Evolutionary conservation across 2,888 invertebrate genomes (phyloP), one percentile per base, ranked within the genome.

Genomic region (Mimumesa dahlbomi): DNA sequence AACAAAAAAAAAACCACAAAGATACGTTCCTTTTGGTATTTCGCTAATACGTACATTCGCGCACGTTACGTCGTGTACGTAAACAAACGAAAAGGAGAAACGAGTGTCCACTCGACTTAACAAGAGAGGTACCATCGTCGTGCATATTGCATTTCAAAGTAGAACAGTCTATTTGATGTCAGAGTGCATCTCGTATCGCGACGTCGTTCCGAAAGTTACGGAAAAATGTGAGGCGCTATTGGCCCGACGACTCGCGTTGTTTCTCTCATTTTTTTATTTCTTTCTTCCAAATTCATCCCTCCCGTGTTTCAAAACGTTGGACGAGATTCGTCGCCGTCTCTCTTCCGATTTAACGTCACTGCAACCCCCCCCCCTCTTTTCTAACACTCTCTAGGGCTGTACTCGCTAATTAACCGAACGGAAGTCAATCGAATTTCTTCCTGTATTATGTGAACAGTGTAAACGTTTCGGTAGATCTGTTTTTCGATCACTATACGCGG

Each of bases 81-180:
- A 49, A 68, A 77, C 50, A 74, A 70, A 59, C 58, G 63, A 50
- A 69, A n/a, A 70, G 50, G 62, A 67, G 63, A 74, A 74, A 73
- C 71, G 75, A 77, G 71, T 68, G 78, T 79, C 74, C 79, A 79
- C 74, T 79, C 80, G 77, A 77, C 63, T 69, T 63, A 74, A 77
- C 61, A 52, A 72, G 59, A 67, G 72, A 67, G 63, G 54, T 79
- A 77, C 61, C 61, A 77, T 77, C 70, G 75, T 80, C 73, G 73
- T 78, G 80, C 70, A 78, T 81, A 81, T 80, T 78, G 81, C 79
- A 80, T 80, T 76, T 75, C 73, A 76, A 76, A 78, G 78, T 81
- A 80, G 80, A 64, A 78, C 79, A 72, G 59, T 73, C 71, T 71
- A 73, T 73, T 73, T 69, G 74, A 79, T 79, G 73, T 65, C 72